These are phyloP conservation scores for Drymodes brunneopygia DNA, from an alignment of 2,113 vertebrate genomes.

Conservation along the genomic window DNA sequence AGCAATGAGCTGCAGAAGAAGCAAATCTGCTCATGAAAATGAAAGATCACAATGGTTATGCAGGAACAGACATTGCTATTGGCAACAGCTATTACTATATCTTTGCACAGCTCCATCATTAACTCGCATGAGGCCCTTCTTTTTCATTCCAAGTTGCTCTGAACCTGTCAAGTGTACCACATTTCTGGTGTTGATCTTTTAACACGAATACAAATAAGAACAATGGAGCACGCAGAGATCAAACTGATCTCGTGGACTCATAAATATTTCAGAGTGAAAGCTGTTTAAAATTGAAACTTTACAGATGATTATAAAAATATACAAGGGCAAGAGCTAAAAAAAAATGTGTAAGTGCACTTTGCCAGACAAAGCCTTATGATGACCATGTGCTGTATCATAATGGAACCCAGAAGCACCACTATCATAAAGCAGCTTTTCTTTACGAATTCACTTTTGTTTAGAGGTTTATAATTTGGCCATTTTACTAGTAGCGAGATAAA, in stretches of 20 bases:
- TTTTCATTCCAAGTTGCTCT: not conserved
- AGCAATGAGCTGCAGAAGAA: not conserved
- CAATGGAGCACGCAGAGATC: not conserved
- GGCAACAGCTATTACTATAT: not conserved
- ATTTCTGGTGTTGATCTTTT: not conserved
- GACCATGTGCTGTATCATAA: constrained; percentile 52
- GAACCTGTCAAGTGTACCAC: not conserved
- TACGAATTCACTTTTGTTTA: constrained; percentile 7
- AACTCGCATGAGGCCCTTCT: not conserved
- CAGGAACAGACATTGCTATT: not conserved
- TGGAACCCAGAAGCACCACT: constrained; percentile 56
- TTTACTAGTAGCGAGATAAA: not conserved
- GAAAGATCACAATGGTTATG: not conserved
- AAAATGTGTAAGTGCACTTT: not conserved
- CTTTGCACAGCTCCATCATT: not conserved
- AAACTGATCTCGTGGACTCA: not conserved
- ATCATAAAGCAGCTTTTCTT: constrained; percentile 41
- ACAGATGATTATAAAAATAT: not conserved
- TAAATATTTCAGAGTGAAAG: constrained; percentile 4
- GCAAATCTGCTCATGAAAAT: constrained; percentile 20
- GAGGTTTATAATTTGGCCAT: constrained; percentile 39
- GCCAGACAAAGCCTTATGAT: constrained; percentile 64
- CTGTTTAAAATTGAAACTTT: not conserved
- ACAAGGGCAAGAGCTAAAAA: not conserved
- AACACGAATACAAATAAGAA: not conserved